Evolutionary conservation across 2,888 invertebrate species (phyloP), one percentile per base, ranked within the genome.

Genomic region (Ditula angustiorana): DNA sequence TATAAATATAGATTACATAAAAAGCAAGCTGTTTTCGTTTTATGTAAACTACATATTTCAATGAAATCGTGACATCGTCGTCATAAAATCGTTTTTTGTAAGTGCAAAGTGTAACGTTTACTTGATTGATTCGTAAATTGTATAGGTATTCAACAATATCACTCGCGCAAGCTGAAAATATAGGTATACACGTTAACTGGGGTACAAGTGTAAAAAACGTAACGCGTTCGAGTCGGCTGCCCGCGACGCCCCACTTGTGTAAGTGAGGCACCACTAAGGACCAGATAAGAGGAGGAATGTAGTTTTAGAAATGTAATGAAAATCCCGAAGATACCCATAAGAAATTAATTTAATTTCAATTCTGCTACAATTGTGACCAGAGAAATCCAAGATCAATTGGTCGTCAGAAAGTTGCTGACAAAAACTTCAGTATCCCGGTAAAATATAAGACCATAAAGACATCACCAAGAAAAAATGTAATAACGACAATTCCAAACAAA

Each of bases 161-260:
- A 69, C 73, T 85, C 77, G 81, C 78, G 85, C 78, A 86, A 85
- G 74, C 62, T 57, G 57, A 67, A 60, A 66, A 62, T 71, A 61
- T 58, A 28, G 53, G 46, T 64, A 47, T 69, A 67, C 57, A 71
- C 69, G 66, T 69, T 67, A 71, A 73, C 69, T 73, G 68, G 71
- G 70, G 71, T 71, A 69, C 69, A 69, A 71, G 73, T 80, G 77
- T 79, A 79, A 82, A 64, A 79, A 83, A 85, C 81, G 81, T 79
- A 84, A 84, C 75, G 67, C 74, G 83, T 86, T 84, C 79, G 73
- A 82, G 75, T 82, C 75, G 73, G 79, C 77, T 80, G 85, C 73
- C 68, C 73, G 67, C 70, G 68, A 66, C 76, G 86, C 69, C 78
- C 86, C 76, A 86, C 80, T 84, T 87, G 81, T 72, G 78, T 77